Percentiles rank a stretch among this genome's conserved stretches.
Conservation (phyloP, 1,140 invertebrate species). For the Drosophila kepulauana region DNA sequence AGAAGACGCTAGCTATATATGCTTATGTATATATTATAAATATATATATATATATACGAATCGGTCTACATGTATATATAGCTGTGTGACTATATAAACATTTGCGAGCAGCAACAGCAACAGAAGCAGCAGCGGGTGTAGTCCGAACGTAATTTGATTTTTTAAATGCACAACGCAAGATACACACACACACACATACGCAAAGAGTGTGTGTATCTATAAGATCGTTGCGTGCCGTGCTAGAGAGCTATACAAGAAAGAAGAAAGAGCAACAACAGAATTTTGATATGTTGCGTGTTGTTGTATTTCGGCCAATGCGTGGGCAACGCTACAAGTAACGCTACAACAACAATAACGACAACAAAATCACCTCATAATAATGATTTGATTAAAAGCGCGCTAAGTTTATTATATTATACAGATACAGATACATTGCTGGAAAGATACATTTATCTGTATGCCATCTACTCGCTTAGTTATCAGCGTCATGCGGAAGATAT, state of each 20-base stretch:
- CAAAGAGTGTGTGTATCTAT: conserved; percentile 53
- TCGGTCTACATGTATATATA: conserved; percentile 34
- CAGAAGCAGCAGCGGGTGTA: conserved; percentile 66
- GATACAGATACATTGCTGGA: not conserved
- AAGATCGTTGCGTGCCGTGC: conserved; percentile 53
- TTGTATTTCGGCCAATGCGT: conserved; percentile 45
- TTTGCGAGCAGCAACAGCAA: conserved; percentile 41
- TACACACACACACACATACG: conserved; percentile 9
- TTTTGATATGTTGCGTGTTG: conserved; percentile 25
- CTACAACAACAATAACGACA: not conserved
- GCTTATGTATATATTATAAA: conserved; percentile 31
- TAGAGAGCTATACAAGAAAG: no score
- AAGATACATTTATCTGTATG: not conserved
- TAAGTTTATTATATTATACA: conserved; percentile 17
- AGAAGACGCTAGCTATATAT: not conserved
- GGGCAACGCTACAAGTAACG: conserved; percentile 15
- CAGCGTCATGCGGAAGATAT: conserved; percentile 77
- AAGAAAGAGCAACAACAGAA: conserved; percentile 22
- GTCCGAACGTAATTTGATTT: conserved; percentile 72
- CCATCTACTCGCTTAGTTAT: conserved; percentile 3
- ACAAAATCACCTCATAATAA: conserved; percentile 34
- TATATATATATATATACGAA: conserved; percentile 41
- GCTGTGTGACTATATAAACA: conserved; percentile 61
- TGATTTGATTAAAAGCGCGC: conserved; percentile 34
- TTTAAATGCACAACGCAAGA: conserved; percentile 64